Evolutionary conservation across 2,888 invertebrate genomes (phyloP), one percentile per base, ranked within the genome.

Genomic region (Acronicta alni): DNA sequence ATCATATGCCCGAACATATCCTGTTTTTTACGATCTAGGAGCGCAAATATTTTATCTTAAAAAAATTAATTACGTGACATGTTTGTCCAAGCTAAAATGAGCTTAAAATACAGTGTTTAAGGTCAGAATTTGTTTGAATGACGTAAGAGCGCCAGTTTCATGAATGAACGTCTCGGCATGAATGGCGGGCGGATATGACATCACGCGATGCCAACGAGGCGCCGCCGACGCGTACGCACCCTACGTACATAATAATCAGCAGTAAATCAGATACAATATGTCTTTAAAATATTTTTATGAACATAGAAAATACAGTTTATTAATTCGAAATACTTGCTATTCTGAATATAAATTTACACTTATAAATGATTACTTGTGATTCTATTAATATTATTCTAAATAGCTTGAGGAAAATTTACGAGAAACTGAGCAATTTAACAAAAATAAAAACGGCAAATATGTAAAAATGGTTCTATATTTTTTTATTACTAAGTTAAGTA

Each of bases 151-250:
- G 66, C 72, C 62, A 68, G 68, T 80, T 84, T 89, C 83, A 91
- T 92, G 92, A 92, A 92, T 92, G 92, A 84, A 82, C 81, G 78
- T 75, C 79, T 80, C 71, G 76, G 80, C 62, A 78, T 86, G 88
- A 90, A 90, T 90, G 88, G 86, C 81, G 75, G 77, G 80, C 86
- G 90, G 88, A 88, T 80, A 81, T 91, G 90, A 90, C 91, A 85
- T 90, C 85, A 89, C 72, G 63, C 75, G 68, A 76, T 76, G 85
- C 84, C 67, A 69, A 56, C 56, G 67, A 72, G 66, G 72, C 85
- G 87, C 81, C 85, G 57, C 81, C 85, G 57, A 71, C 59, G 85
- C 84, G 80, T 84, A 84, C 88, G 88, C 89, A 87, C 83, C 85
- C 84, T 80, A 68, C 66, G 43, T 55, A 63, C 61, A 53, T 52